Conservation (phyloP, 1,140 invertebrate species). For the Dendroctonus valens region DNA sequence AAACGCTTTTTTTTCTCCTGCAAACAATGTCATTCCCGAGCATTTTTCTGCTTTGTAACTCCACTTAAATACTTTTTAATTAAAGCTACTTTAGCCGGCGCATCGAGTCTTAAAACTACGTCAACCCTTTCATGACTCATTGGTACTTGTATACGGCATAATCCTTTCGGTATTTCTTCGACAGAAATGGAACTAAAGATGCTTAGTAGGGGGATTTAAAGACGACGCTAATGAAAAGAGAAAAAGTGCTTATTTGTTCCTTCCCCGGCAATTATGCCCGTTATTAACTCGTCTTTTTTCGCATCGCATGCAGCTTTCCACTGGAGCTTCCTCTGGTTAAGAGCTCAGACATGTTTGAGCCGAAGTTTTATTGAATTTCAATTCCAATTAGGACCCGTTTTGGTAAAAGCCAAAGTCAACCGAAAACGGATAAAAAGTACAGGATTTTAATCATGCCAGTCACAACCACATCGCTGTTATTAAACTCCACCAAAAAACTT, state of each 20-base stretch:
- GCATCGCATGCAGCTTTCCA: slow-evolving; percentile 7
- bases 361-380: too few species aligned
- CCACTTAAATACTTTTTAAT: slow-evolving; percentile 42
- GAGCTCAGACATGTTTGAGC: too few species aligned
- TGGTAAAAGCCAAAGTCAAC: too few species aligned
- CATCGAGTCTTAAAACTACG: slow-evolving; percentile 37
- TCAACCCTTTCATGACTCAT: slow-evolving; percentile 39
- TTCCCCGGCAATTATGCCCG: slow-evolving; percentile 32
- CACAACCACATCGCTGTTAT: too few species aligned
- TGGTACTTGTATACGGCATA: slow-evolving; percentile 36
- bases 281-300: slow-evolving; percentile 25
- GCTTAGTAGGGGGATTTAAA: slow-evolving; percentile 38
- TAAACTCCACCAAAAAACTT: too few species aligned
- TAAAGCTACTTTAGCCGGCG: slow-evolving; percentile 34
- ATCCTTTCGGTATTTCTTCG: slow-evolving; percentile 35
- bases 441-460: too few species aligned
- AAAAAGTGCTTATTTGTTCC: slow-evolving; percentile 36
- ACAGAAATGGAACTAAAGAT: slow-evolving; percentile 38
- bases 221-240: slow-evolving; percentile 33
- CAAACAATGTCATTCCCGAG: slow-evolving; percentile 29
- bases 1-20: too few species aligned
- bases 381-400: too few species aligned
- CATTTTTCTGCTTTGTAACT: slow-evolving; percentile 32
- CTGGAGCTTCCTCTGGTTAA: too few species aligned
- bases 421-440: too few species aligned